Conservation (phyloP, 2,113 vertebrate species). For the Leucopsar rothschildi region DNA sequence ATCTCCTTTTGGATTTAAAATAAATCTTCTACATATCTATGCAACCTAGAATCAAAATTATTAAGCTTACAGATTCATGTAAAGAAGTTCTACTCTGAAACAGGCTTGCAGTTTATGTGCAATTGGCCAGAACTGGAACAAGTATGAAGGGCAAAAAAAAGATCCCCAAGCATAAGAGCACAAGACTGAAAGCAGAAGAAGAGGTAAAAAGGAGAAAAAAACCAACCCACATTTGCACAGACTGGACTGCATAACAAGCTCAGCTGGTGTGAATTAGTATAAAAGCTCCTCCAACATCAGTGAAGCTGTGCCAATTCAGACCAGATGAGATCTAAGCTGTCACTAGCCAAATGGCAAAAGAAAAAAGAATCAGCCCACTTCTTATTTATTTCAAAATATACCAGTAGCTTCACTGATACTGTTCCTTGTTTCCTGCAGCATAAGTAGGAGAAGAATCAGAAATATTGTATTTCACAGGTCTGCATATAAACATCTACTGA, state of each 20-base stretch:
- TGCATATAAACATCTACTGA: neutral
- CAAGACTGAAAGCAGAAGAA: slow-evolving; percentile 51
- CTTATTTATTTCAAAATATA: neutral
- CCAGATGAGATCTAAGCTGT: slow-evolving; percentile 33
- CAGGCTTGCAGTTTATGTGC: neutral
- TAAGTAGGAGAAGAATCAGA: neutral
- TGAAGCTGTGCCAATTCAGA: slow-evolving; percentile 27
- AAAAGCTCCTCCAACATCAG: slow-evolving; percentile 28
- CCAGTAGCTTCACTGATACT: neutral
- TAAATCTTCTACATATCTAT: neutral
- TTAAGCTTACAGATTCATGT: neutral
- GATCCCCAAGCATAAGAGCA: neutral
- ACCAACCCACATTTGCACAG: neutral
- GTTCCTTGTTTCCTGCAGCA: neutral
- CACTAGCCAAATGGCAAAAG: neutral
- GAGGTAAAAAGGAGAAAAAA: neutral
- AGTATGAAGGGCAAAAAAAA: neutral
- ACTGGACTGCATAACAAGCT: neutral
- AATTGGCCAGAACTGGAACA: neutral
- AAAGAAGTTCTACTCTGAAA: neutral
- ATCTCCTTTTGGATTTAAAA: neutral
- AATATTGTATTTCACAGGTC: neutral
- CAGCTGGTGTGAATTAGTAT: slow-evolving; percentile 45
- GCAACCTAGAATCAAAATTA: neutral
- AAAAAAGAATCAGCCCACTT: neutral